phyloP scores from a whole-genome alignment of 2,113 vertebrate genomes.

The Ptilorrhoa leucosticta region DNA sequence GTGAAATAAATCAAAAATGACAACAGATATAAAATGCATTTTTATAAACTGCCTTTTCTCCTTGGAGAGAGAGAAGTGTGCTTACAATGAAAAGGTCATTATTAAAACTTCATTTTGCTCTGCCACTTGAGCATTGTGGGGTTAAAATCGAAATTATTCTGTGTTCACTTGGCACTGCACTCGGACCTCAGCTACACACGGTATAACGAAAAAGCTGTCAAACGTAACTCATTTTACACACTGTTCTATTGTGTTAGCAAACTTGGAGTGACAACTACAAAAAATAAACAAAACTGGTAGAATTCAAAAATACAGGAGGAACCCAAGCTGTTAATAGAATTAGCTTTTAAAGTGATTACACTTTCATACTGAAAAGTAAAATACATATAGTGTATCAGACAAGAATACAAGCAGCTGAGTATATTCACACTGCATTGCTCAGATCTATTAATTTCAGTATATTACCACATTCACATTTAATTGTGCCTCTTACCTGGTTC shows the following conservation, averaged over 20 bases:
- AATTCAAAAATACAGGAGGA: not conserved
- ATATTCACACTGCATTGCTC: not conserved
- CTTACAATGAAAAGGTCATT: not conserved
- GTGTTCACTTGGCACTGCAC: not conserved
- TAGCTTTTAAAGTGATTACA: not conserved
- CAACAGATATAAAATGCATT: not conserved
- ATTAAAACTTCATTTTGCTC: not conserved
- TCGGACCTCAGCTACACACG: not conserved
- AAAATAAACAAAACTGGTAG: not conserved
- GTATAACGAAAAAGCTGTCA: not conserved
- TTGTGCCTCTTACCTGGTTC: conserved; percentile 69
- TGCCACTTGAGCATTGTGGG: not conserved
- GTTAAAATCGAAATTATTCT: not conserved
- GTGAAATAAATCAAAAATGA: not conserved
- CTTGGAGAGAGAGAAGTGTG: not conserved
- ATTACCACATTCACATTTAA: not conserved
- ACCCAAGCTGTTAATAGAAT: not conserved
- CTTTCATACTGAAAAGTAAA: not conserved
- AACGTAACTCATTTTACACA: not conserved
- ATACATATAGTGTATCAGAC: not conserved
- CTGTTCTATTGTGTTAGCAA: not conserved
- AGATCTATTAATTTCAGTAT: not conserved
- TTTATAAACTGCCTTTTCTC: not conserved
- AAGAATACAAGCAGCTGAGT: not conserved
- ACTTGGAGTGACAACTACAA: not conserved